Conservation (phyloP, 2,888 invertebrate genomes). For the Callosobruchus maculatus region DNA sequence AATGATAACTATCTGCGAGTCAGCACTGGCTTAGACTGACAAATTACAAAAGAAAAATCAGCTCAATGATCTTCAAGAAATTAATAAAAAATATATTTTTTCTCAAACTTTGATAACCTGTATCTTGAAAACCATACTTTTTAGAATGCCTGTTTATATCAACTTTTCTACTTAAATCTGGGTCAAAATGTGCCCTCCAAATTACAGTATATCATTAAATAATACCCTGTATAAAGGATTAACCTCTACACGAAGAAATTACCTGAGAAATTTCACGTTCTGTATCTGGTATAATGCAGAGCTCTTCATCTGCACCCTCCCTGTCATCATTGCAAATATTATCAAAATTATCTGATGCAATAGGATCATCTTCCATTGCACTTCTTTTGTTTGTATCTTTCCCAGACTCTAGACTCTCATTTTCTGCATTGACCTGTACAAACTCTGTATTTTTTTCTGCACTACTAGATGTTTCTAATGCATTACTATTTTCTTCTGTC, state of each 20-base stretch:
- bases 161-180: no score
- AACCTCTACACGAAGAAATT: constrained; percentile 11
- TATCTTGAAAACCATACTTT: no score
- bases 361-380: constrained; percentile 21
- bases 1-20: no score
- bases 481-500: background rate
- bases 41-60: no score
- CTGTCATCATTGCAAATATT: constrained; percentile 32
- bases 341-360: constrained; percentile 31
- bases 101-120: no score
- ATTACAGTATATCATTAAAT: no score
- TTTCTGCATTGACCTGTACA: constrained; percentile 31
- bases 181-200: no score
- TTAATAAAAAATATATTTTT: no score
- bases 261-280: constrained; percentile 62
- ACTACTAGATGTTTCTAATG: background rate
- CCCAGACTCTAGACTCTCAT: constrained; percentile 20
- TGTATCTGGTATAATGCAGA: constrained; percentile 67
- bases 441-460: constrained; percentile 27
- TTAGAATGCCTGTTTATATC: no score
- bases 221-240: no score
- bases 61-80: no score
- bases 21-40: no score
- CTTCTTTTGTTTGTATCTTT: constrained; percentile 3
- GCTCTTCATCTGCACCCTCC: constrained; percentile 63